Percentiles rank a stretch among this genome's conserved stretches.
Evolutionary conservation across 2,113 vertebrate genomes (phyloP).

Genomic region (Sebastes schlegelii): DNA sequence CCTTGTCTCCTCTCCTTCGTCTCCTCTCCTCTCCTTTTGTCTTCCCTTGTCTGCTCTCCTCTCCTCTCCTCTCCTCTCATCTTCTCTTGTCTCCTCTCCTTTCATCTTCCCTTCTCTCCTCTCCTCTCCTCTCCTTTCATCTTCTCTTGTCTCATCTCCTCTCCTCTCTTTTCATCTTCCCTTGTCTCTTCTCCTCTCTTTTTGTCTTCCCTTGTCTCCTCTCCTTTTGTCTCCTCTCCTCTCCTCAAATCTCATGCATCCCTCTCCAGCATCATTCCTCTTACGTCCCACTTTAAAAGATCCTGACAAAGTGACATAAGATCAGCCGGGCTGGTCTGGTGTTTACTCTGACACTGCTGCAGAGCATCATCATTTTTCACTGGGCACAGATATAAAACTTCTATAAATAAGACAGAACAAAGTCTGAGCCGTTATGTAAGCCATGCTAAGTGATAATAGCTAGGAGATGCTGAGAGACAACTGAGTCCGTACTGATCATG

Average conservation of each 20-base stretch:
- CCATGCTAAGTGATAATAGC: conserved; percentile 34
- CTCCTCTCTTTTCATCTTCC: conserved; percentile 10
- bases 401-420: conserved; percentile 62
- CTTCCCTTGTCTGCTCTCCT: not conserved
- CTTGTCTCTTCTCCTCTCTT: not conserved
- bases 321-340: not conserved
- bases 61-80: not conserved
- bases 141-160: not conserved
- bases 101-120: not conserved
- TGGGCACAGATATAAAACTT: conserved; percentile 33
- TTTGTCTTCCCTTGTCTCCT: not conserved
- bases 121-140: not conserved
- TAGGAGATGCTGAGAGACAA: conserved; percentile 7
- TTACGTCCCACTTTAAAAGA: not conserved
- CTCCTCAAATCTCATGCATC: conserved; percentile 17
- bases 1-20: not conserved
- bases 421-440: conserved; percentile 13
- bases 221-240: conserved; percentile 13
- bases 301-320: conserved; percentile 6
- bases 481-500: not conserved
- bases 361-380: conserved; percentile 23
- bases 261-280: conserved; percentile 23
- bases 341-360: conserved; percentile 20
- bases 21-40: not conserved
- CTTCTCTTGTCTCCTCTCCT: conserved; percentile 11